Conservation (phyloP, 92 coral and sea anemone genomes). For the Zoanthus sociatus region DNA sequence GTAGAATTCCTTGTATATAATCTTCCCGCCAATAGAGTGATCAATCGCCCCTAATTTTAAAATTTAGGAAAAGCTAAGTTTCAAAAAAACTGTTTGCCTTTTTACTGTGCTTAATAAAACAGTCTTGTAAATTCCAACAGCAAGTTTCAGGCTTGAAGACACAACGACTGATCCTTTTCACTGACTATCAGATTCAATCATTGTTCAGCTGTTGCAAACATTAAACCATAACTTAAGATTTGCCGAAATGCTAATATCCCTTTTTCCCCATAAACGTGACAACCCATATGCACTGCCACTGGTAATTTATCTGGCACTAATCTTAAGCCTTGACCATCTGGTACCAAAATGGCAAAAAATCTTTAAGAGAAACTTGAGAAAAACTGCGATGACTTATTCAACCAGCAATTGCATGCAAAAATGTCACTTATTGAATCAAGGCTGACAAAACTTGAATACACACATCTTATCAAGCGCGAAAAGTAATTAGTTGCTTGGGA, state of each 20-base stretch:
- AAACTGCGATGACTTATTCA: not conserved
- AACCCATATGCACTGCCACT: not conserved
- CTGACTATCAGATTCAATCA: not conserved
- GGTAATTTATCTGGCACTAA: not conserved
- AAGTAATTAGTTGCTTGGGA: conserved; percentile 1
- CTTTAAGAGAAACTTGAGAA: not conserved
- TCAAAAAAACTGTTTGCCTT: not conserved
- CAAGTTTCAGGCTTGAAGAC: conserved; percentile 6
- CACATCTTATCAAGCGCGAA: conserved; percentile 1
- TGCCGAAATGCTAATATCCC: conserved; percentile 7
- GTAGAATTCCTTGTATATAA: not conserved
- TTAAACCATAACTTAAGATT: not conserved
- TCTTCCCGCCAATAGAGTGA: not conserved
- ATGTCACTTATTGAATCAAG: conserved; percentile 11
- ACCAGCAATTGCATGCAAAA: conserved; percentile 13
- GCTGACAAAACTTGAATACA: conserved; percentile 29
- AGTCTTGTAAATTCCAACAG: not conserved
- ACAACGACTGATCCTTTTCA: conserved; percentile 3
- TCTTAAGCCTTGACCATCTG: conserved; percentile 11
- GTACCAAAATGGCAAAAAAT: not conserved
- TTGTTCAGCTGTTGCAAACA: conserved; percentile 24
- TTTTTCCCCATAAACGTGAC: not conserved
- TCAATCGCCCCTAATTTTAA: not conserved
- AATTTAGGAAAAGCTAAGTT: not conserved
- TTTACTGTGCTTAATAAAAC: not conserved